phyloP scores from a whole-genome alignment of 2,888 invertebrate genomes.

The Meteorus cinctellus region DNA sequence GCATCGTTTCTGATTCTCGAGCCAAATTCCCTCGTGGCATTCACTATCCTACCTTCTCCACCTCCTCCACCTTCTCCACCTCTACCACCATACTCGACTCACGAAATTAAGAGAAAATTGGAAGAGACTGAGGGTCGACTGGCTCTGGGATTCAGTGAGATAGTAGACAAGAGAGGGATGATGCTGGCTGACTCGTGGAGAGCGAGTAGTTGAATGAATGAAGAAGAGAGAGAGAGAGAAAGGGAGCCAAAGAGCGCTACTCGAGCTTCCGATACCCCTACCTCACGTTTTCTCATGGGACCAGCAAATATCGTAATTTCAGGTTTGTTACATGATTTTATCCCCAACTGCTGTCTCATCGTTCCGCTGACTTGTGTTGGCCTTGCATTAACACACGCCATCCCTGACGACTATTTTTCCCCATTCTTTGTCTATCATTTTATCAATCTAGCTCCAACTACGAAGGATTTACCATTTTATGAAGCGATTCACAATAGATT shows the following conservation, averaged over 20 bases:
- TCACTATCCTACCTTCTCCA: constrained; percentile 59
- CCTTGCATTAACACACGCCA: constrained; percentile 32
- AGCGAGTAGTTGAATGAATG: constrained; percentile 26
- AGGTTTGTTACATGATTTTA: constrained; percentile 66
- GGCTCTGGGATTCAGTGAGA: constrained; percentile 29
- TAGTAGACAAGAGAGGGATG: constrained; percentile 42
- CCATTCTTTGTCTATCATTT: neutral
- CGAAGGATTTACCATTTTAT: too few species aligned
- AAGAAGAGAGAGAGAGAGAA: constrained; percentile 41
- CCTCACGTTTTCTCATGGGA: constrained; percentile 42
- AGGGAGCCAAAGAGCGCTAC: constrained; percentile 31
- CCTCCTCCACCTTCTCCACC: constrained; percentile 56
- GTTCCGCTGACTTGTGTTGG: constrained; percentile 28
- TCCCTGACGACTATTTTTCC: neutral
- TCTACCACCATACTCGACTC: constrained; percentile 37
- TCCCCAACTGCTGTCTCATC: constrained; percentile 45
- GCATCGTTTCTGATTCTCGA: constrained; percentile 39
- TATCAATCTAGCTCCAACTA: too few species aligned
- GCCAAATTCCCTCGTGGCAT: constrained; percentile 52
- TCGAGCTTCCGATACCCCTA: constrained; percentile 43
- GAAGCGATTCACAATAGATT: too few species aligned
- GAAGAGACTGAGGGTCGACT: constrained; percentile 62
- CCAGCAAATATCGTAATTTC: constrained; percentile 59
- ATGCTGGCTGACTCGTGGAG: constrained; percentile 34
- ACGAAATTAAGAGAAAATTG: constrained; percentile 76